Percentiles rank a stretch among this genome's conserved stretches.
Evolutionary conservation across 2,888 invertebrate species (phyloP).

Genomic region (Melangyna quadrimaculata): DNA sequence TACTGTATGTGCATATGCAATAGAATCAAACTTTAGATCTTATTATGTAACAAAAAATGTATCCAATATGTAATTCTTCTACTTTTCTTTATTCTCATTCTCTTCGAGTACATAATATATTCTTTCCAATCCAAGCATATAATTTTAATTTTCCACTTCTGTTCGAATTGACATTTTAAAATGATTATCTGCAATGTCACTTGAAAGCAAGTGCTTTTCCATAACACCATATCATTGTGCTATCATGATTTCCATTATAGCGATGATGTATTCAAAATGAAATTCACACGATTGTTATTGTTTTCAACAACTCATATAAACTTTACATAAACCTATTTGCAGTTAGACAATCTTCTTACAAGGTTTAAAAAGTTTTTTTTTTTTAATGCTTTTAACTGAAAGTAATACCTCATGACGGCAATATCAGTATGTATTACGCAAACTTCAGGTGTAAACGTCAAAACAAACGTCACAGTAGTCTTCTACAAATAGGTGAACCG

Average conservation of each 20-base stretch:
- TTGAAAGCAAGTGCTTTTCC: background rate
- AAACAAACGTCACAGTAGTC: background rate
- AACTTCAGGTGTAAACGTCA: background rate
- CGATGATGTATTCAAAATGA: background rate
- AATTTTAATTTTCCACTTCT: slow-evolving; percentile 11
- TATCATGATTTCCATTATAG: background rate
- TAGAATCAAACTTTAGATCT: no score
- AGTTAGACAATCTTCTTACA: background rate
- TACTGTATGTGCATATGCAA: no score
- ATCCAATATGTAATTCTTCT: no score
- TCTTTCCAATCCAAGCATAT: background rate
- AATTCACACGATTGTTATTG: background rate
- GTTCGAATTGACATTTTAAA: slow-evolving; percentile 2
- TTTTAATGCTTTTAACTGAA: background rate
- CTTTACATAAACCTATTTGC: background rate
- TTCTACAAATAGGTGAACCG: background rate
- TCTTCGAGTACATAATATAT: no score
- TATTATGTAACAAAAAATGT: no score
- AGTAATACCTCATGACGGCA: background rate
- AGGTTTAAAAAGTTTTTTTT: background rate
- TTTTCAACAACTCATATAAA: background rate
- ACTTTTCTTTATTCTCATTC: background rate
- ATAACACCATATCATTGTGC: background rate
- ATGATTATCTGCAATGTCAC: slow-evolving; percentile 1
- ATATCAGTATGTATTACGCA: background rate